These are phyloP conservation scores for Luperina nickerlii DNA, from an alignment of 2,888 invertebrate species.

Conservation along the genomic window DNA sequence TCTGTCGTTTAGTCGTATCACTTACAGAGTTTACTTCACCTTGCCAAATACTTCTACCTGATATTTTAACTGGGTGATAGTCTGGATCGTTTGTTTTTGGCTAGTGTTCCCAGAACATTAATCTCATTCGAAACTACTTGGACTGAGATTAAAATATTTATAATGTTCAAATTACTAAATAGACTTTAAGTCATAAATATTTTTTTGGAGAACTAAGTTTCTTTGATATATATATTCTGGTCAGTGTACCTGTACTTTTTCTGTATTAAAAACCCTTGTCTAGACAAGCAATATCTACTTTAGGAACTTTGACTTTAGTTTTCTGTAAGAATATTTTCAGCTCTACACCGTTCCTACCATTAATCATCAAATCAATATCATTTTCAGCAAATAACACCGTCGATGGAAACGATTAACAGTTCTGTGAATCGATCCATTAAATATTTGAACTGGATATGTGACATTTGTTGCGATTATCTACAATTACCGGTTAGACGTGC, in stretches of 20 bases:
- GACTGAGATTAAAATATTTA: background rate
- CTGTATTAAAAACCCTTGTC: background rate
- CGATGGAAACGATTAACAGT: slow-evolving; percentile 15
- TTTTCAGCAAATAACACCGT: slow-evolving; percentile 10
- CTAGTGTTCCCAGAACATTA: slow-evolving; percentile 19
- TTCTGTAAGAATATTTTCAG: background rate
- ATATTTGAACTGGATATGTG: slow-evolving; percentile 19
- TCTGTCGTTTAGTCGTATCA: slow-evolving; percentile 53
- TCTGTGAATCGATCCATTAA: slow-evolving; percentile 21
- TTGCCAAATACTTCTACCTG: slow-evolving; percentile 46
- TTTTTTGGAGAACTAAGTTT: background rate
- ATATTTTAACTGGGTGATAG: slow-evolving; percentile 23
- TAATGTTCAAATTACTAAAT: background rate
- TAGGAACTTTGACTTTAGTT: background rate
- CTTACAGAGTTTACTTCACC: slow-evolving; percentile 36
- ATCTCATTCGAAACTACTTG: slow-evolving; percentile 12
- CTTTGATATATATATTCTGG: background rate
- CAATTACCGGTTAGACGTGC: slow-evolving; percentile 18
- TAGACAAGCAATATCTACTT: too few species aligned
- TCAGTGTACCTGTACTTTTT: background rate
- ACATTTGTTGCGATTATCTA: slow-evolving; percentile 31
- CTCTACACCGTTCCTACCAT: background rate
- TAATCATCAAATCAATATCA: slow-evolving; percentile 16
- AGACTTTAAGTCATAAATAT: background rate
- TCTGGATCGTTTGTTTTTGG: slow-evolving; percentile 5